Base-by-base conservation (phyloP, 2,888 invertebrate genomes). In the Ectemnius lituratus region DNA sequence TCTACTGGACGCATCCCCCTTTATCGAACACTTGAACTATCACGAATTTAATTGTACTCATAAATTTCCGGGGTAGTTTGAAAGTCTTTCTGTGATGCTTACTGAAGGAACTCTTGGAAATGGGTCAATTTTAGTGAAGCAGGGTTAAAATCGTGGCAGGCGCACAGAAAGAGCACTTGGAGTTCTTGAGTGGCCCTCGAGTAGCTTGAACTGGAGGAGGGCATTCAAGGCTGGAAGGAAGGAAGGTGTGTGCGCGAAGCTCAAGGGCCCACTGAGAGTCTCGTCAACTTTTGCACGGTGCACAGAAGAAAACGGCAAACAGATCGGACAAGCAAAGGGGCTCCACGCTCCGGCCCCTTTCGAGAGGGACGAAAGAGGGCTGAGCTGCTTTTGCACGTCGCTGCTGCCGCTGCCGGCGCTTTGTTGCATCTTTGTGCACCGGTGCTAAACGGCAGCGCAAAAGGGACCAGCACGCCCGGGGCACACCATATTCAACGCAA, bases 381-480 rank as follows among this genome's bases (percentile, higher is more conserved):
- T 66, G 70, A 78, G 74, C 37, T 37, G 37, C 37, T 37, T 37
- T 37, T 37, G 37, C 37, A 37, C 37, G 37, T 37, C 37, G 37
- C 37, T 11, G 37, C 37, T 78, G 82, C 18, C 60, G 84, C 77
- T 70, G 70, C 76, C 69, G 76, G 83, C 81, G 78, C 67, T 67
- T 81, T 83, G 76, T 82, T 78, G 80, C 80, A 84, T 83, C 83
- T 87, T 90, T 89, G 88, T 89, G 84, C 85, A 75, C 64, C 84
- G 83, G 88, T 85, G 87, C 87, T 89, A 89, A 89, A 89, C 88
- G 88, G 82, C 86, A 84, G 56, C 16, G 45, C 47, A 14, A 58
- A 23, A 67, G 28, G 27, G 68, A 49, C 18, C 4, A 37, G 37
- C 37, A 8, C 37, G 37, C 37, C 37, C 37, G 8, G 37, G 37